Evolutionary conservation across 1,140 invertebrate species (phyloP).

Genomic region (Homarus americanus): DNA sequence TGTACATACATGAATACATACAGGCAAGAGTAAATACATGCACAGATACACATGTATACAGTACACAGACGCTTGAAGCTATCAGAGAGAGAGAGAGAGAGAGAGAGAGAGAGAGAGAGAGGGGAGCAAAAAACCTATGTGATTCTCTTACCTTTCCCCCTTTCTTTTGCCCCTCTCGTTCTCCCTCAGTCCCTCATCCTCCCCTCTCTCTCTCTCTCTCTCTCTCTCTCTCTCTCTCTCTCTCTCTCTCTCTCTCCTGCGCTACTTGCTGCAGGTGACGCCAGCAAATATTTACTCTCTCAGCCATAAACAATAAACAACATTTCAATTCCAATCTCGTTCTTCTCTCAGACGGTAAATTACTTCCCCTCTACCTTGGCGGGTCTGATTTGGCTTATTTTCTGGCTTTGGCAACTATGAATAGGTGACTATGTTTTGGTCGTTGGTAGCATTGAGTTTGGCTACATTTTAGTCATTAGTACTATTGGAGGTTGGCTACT

Average conservation of each 20-base stretch:
- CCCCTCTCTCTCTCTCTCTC: no score
- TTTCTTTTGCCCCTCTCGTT: background rate
- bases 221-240: background rate
- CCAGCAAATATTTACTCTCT: background rate
- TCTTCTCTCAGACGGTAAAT: constrained; percentile 3
- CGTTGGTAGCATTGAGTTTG: background rate
- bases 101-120: no score
- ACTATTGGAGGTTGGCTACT: background rate
- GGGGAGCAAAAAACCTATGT: no score
- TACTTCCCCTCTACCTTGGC: background rate
- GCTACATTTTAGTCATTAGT: background rate
- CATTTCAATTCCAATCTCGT: background rate
- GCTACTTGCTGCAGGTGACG: background rate
- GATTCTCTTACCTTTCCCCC: no score
- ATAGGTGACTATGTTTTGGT: background rate
- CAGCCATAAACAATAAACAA: background rate
- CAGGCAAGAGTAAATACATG: no score
- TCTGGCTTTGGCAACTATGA: background rate
- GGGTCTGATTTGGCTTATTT: background rate
- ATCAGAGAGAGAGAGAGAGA: no score
- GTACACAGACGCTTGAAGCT: no score
- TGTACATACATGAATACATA: no score
- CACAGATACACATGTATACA: no score
- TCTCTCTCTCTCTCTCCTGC: background rate
- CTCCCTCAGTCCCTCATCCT: background rate